A percentile compares a stretch with the other conserved stretches of the same genome.
These are phyloP conservation scores for Cladorhizidae sp. DNA, from an alignment of 37 sponge, comb jelly and placozoan species.

Conservation along the genomic window DNA sequence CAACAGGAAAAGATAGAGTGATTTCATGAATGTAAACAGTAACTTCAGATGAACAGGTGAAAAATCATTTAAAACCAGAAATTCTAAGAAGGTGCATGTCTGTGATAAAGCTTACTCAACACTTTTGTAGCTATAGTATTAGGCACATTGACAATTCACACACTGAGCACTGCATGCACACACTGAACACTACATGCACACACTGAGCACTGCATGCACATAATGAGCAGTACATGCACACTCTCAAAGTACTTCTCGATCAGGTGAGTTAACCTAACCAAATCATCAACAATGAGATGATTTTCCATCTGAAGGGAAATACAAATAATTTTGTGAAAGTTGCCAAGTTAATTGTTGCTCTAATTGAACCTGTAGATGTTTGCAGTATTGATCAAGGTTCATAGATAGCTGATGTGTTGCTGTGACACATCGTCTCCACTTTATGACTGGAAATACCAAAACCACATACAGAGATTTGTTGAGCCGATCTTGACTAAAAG, in stretches of 20 bases:
- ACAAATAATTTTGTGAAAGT: background rate
- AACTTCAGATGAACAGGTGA: no score
- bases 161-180: no score
- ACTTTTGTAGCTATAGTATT: background rate
- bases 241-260: background rate
- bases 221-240: no score
- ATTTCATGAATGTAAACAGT: background rate
- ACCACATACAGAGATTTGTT: no score
- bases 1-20: background rate
- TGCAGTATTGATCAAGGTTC: background rate
- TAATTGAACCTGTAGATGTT: background rate
- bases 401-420: no score
- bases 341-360: background rate
- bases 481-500: no score
- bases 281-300: conserved; percentile 1
- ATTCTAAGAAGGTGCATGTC: background rate
- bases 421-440: no score
- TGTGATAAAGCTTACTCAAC: background rate
- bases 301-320: background rate
- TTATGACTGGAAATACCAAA: no score
- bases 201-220: no score
- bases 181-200: no score
- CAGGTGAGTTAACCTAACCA: background rate
- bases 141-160: background rate
- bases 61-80: background rate